Base-by-base conservation (phyloP, 2,888 invertebrate genomes). In the Catocala sponsa region DNA sequence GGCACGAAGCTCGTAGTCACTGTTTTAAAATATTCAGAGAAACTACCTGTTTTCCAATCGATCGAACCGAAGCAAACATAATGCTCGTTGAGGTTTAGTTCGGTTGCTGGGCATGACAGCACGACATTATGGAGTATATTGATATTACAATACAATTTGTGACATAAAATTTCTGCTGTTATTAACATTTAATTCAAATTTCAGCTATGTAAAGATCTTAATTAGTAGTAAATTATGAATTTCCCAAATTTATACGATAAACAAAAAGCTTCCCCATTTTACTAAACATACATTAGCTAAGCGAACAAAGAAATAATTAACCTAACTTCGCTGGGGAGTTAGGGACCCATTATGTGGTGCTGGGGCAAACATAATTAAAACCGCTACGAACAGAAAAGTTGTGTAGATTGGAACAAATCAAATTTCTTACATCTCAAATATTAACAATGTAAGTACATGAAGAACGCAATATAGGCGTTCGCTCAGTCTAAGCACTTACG, bases 351-450 rank as follows among this genome's bases (percentile, higher is more conserved):
- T 70, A 72, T 65, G 57, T 67, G 56, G 64, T 59, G 62, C 55
- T 65, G 56, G 63, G 60, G 62, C 55, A 70, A 79, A 78, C 60
- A 60, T 68, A 76, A 74, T 80, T 76, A 68, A 72, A 74, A 64
- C 52, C 60, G 60, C 46, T 59, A 52, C 46, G 47, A 38, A 55
- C 53, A 54, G 25, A 25, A 61, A 65, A 63, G 54, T 69, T 52
- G 25, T 48, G 51, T 43, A 55, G 43, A 59, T 54, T 59, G 12
- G 35, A 51, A 43, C 46, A 58, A 68, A 63, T 53, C 12, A 25
- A 61, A 63, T 65, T 25, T 52, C 48, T 11, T 63, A 46, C 32
- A 52, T 59, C 47, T 6, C 35, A 33, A 42, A 46, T 54, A 49
- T 10, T 9, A 13, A 10, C 10, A 52, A n/a, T 6, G 33, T 10